These are phyloP conservation scores for Rhineura floridana DNA, from an alignment of 2,113 vertebrate species.

Conservation along the genomic window DNA sequence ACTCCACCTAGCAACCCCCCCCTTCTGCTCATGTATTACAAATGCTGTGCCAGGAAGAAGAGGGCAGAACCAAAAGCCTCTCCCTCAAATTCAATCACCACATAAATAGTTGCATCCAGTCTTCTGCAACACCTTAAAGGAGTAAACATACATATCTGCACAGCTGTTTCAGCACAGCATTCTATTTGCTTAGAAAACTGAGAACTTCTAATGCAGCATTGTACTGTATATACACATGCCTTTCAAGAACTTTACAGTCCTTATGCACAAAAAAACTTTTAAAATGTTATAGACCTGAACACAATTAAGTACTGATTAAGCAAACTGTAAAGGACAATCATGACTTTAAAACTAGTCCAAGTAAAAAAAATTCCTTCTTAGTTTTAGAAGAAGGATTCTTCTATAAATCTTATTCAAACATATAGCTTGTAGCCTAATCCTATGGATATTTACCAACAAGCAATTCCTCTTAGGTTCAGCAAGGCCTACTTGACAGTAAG, in stretches of 20 bases:
- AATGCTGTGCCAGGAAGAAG: neutral
- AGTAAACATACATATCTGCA: neutral
- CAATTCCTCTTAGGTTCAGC: neutral
- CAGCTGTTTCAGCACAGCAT: neutral
- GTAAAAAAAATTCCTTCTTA: neutral
- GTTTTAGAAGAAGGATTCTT: neutral
- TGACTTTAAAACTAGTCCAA: constrained; percentile 10
- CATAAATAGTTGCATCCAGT: neutral
- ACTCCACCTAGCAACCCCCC: no score
- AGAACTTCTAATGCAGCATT: neutral
- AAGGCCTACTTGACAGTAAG: neutral
- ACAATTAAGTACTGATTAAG: neutral
- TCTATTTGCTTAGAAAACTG: neutral
- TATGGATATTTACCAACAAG: neutral
- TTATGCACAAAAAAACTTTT: neutral
- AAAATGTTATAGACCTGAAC: neutral
- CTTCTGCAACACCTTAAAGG: neutral
- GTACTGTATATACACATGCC: neutral
- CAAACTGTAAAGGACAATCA: constrained; percentile 2
- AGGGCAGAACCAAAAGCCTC: neutral
- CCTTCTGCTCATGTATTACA: neutral
- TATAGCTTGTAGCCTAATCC: neutral
- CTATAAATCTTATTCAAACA: neutral
- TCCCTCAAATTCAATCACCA: neutral
- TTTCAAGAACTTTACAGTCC: neutral